Base-by-base conservation (phyloP, 2,113 vertebrate genomes). In the Bubo bubo region DNA sequence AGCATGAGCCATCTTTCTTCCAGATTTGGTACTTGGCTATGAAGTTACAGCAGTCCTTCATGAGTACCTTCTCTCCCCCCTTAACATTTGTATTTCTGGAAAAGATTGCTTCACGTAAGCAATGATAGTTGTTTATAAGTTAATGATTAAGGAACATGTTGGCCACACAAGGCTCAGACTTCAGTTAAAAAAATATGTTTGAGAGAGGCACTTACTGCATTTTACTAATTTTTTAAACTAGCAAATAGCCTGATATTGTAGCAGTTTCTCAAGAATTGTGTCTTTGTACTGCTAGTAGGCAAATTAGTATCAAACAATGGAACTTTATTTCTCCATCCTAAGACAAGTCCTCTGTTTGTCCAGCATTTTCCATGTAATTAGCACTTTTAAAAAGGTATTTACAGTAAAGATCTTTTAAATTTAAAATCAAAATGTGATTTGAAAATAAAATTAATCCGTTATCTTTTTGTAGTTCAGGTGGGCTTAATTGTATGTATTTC, bases 241-340 rank as follows among this genome's bases (percentile, higher is more conserved):
- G 23, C 47, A 71, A 63, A 26, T 52, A 55, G 17, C 7, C 50
- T 77, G 28, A 34, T 66, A 22, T 1, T 88, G 13, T 39, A 70
- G 11, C 22, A 47, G 6, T 91, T 86, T 75, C 35, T 81, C 39
- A 84, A 26, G 4, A 86, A 41, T 19, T 66, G 10, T 76, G 39
- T 59, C 11, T 62, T 86, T 7, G 74, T 84, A 24, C 6, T 79
- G 16, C n/a, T 8, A 8, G 8, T 47, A 41, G 26, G 14, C 41
- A 50, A 9, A n/a, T 55, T 7, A 59, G 11, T 52, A 0, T 55
- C 34, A 77, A 34, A 20, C 11, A 49, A 0, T 2, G 34, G 17
- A 27, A 35, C 9, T 86, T 72, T 27, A 26, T 15, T 62, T 80
- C 19, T 79, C 30, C 56, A 15, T 70, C 13, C 30, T 49, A 35